Percentiles rank a stretch among this genome's conserved stretches.
These are phyloP conservation scores for Subanguina moxae DNA, from an alignment of 1,140 invertebrate genomes.

Conservation along the genomic window DNA sequence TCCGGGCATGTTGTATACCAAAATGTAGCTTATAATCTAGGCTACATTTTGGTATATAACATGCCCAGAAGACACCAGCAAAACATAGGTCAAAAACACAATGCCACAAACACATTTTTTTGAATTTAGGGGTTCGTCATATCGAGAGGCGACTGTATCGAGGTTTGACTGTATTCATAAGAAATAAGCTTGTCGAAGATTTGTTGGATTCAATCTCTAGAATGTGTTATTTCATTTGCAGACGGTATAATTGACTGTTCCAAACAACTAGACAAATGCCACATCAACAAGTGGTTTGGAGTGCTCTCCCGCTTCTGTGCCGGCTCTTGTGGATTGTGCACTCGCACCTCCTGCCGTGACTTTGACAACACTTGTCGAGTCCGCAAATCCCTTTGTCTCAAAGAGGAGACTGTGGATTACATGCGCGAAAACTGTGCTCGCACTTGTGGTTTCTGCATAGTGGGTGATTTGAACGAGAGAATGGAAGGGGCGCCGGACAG, in stretches of 20 bases:
- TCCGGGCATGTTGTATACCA: too few relatives aligned
- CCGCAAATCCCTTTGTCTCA: slow-evolving; percentile 34
- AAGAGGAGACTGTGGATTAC: slow-evolving; percentile 32
- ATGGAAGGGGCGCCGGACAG: slow-evolving; percentile 14
- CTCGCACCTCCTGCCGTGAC: slow-evolving; percentile 35
- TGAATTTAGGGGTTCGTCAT: too few relatives aligned
- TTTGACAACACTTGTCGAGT: slow-evolving; percentile 40
- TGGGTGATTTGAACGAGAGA: slow-evolving; percentile 29
- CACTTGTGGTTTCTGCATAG: slow-evolving; percentile 42
- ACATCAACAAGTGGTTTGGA: slow-evolving; percentile 43
- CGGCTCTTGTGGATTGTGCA: slow-evolving; percentile 41
- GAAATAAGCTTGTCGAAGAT: too few relatives aligned
- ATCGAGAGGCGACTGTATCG: too few relatives aligned
- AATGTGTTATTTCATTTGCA: too few relatives aligned
- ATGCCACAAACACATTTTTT: too few relatives aligned
- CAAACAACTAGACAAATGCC: slow-evolving; percentile 44
- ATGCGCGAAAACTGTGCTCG: slow-evolving; percentile 46
- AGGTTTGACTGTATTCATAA: too few relatives aligned
- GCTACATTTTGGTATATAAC: too few relatives aligned
- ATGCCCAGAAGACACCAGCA: too few relatives aligned
- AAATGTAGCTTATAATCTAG: too few relatives aligned
- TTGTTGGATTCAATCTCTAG: too few relatives aligned
- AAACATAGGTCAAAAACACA: too few relatives aligned
- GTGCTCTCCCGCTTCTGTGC: slow-evolving; percentile 49
- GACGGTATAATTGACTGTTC: slow-evolving; percentile 46